Percentiles rank a stretch among this genome's conserved stretches.
These are phyloP conservation scores for Agrilus cyanescens DNA, from an alignment of 2,888 invertebrate genomes.

Conservation along the genomic window DNA sequence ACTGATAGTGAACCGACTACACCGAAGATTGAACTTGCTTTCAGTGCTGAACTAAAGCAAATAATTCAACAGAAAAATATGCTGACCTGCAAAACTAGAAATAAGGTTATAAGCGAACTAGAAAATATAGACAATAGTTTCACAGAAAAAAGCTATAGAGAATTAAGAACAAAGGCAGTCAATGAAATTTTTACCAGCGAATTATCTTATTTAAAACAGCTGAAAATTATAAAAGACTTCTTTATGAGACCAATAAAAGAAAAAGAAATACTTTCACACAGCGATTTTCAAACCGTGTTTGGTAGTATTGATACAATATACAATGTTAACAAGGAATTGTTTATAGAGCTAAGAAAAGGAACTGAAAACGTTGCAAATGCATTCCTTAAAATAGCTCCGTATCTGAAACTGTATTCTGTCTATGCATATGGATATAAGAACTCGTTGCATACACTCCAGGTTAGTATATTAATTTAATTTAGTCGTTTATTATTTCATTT, in stretches of 20 bases:
- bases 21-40: slow-evolving; percentile 39
- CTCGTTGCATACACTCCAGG: slow-evolving; percentile 48
- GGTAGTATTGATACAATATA: slow-evolving; percentile 53
- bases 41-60: slow-evolving; percentile 47
- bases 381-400: slow-evolving; percentile 61
- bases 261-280: slow-evolving; percentile 37
- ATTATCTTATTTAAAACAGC: slow-evolving; percentile 53
- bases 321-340: slow-evolving; percentile 48
- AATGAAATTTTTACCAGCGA: slow-evolving; percentile 60
- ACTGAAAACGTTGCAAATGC: slow-evolving; percentile 49
- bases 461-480: slow-evolving; percentile 25
- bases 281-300: slow-evolving; percentile 44
- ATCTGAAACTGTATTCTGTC: slow-evolving; percentile 64
- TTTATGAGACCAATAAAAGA: slow-evolving; percentile 49
- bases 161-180: slow-evolving; percentile 41
- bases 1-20: slow-evolving; percentile 38
- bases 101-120: slow-evolving; percentile 47
- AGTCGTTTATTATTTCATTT: neutral
- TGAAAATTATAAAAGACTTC: slow-evolving; percentile 51
- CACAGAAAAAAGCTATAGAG: slow-evolving; percentile 28
- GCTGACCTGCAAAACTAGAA: slow-evolving; percentile 46
- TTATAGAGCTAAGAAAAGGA: slow-evolving; percentile 43
- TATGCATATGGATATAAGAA: slow-evolving; percentile 65
- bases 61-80: slow-evolving; percentile 50
- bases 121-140: slow-evolving; percentile 32